These are phyloP conservation scores for Liopterus haemorrhoidalis DNA, from an alignment of 2,888 invertebrate genomes.

Conservation along the genomic window DNA sequence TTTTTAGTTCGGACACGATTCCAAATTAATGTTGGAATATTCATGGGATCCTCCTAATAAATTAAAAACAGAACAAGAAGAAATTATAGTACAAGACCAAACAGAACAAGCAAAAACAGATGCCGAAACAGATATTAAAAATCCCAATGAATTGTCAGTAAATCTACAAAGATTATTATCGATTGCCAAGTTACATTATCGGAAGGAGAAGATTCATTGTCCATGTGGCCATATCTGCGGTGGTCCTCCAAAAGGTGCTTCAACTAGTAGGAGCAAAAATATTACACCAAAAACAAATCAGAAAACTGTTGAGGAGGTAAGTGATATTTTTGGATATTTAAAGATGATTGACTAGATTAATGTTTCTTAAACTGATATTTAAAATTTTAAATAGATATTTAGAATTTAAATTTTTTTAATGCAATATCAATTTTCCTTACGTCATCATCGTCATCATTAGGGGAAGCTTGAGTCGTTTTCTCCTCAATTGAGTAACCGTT, in stretches of 20 bases:
- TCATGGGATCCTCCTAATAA: slow-evolving; percentile 58
- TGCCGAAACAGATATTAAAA: slow-evolving; percentile 17
- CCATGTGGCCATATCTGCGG: slow-evolving; percentile 55
- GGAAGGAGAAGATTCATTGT: slow-evolving; percentile 46
- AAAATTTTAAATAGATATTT: no score
- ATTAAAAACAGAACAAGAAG: slow-evolving; percentile 14
- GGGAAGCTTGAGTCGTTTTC: no score
- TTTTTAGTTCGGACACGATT: slow-evolving; percentile 64
- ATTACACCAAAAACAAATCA: slow-evolving; percentile 14
- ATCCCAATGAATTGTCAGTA: slow-evolving; percentile 33
- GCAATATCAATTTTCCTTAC: no score
- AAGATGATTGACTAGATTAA: neutral
- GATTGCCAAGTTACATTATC: slow-evolving; percentile 48
- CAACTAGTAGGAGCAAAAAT: slow-evolving; percentile 16
- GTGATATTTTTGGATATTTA: neutral
- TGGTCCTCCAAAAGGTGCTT: slow-evolving; percentile 28
- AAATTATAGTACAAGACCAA: slow-evolving; percentile 14
- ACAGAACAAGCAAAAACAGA: slow-evolving; percentile 18
- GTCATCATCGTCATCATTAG: no score
- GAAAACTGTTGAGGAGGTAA: slow-evolving; percentile 9
- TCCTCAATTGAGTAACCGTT: no score
- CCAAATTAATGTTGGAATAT: slow-evolving; percentile 70
- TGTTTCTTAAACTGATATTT: no score
- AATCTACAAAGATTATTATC: slow-evolving; percentile 53
- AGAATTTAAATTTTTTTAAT: no score